A percentile compares a stretch with the other conserved stretches of the same genome.
Evolutionary conservation across 1,140 invertebrate species (phyloP).

Genomic region (Bilobella aurantiaca): DNA sequence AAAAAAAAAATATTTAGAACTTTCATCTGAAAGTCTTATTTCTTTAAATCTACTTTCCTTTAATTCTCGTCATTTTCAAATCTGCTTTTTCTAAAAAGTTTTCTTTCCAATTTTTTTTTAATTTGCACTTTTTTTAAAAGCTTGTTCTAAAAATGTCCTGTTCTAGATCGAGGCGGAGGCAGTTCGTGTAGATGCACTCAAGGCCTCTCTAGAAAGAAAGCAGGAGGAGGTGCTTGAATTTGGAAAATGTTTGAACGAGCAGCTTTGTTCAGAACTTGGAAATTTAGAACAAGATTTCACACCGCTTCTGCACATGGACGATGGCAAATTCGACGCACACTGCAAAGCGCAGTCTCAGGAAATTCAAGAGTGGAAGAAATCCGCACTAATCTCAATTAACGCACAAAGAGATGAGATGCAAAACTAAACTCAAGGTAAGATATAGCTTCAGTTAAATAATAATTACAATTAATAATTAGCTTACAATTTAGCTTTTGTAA

Average conservation of each 20-base stretch:
- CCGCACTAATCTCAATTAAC: constrained; percentile 11
- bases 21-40: neutral
- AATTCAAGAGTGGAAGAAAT: constrained; percentile 29
- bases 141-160: too few species aligned
- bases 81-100: neutral
- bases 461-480: neutral
- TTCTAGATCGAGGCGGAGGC: constrained; percentile 31
- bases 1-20: neutral
- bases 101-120: neutral
- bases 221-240: constrained; percentile 18
- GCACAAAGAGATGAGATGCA: constrained; percentile 18
- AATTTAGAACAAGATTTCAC: constrained; percentile 22
- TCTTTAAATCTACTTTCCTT: neutral
- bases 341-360: constrained; percentile 15
- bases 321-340: constrained; percentile 18
- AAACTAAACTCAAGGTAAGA: constrained; percentile 20
- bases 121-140: neutral
- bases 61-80: neutral
- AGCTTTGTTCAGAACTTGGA: constrained; percentile 21
- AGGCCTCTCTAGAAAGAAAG: constrained; percentile 23
- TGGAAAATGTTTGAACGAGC: constrained; percentile 4
- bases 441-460: neutral
- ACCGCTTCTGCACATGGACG: constrained; percentile 19
- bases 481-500: neutral
- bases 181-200: constrained; percentile 22